phyloP scores from a whole-genome alignment of 2,888 invertebrate species.

The Lampropteryx suffumata region DNA sequence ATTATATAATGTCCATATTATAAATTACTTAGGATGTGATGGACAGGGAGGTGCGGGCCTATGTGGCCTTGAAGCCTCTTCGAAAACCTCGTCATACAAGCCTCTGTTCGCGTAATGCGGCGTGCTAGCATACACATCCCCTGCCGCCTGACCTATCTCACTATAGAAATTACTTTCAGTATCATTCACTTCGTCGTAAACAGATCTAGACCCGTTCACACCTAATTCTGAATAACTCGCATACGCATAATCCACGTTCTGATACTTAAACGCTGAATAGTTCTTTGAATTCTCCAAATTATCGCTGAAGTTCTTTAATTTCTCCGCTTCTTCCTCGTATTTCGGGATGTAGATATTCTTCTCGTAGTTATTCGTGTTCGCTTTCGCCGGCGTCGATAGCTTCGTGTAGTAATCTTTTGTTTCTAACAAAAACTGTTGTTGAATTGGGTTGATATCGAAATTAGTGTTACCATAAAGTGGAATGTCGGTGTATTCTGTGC shows the following conservation, averaged over 20 bases:
- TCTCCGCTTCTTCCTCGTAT: conserved; percentile 63
- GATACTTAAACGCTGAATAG: conserved; percentile 70
- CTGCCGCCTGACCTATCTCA: conserved; percentile 57
- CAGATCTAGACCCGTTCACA: conserved; percentile 42
- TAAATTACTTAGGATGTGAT: conserved; percentile 3
- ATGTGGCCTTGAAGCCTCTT: conserved; percentile 78
- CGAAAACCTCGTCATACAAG: conserved; percentile 73
- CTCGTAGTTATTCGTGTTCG: conserved; percentile 58
- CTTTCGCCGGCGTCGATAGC: conserved; percentile 57
- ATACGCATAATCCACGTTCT: conserved; percentile 61
- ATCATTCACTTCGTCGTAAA: conserved; percentile 71
- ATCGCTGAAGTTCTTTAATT: conserved; percentile 68
- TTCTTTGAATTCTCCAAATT: conserved; percentile 71
- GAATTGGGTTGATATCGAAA: conserved; percentile 59
- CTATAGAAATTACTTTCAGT: conserved; percentile 68
- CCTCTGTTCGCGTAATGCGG: conserved; percentile 51
- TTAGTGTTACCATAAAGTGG: conserved; percentile 65
- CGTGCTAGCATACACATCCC: conserved; percentile 37
- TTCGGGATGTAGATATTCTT: conserved; percentile 75
- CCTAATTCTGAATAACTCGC: conserved; percentile 38
- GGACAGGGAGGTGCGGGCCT: conserved; percentile 84
- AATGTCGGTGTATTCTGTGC: conserved; percentile 56
- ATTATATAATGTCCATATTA: too few species aligned
- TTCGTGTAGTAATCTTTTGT: conserved; percentile 75
- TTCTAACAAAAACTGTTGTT: conserved; percentile 68